phyloP scores from a whole-genome alignment of 2,888 invertebrate genomes.

The Netelia virgata region DNA sequence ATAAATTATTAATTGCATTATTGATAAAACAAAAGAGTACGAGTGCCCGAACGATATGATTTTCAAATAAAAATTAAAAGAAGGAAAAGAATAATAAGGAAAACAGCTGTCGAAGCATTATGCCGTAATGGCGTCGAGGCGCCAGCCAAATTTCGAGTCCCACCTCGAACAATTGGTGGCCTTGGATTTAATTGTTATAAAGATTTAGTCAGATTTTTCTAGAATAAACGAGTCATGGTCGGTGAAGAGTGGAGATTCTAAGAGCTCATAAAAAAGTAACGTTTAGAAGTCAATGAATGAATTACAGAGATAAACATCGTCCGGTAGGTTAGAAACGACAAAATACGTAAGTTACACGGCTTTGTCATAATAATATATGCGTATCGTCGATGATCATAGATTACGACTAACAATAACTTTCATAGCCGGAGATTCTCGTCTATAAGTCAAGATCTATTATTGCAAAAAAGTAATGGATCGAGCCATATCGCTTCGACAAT shows the following conservation, averaged over 20 bases:
- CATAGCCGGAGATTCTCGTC: conserved; percentile 16
- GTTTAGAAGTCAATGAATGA: neutral
- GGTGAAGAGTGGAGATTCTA: conserved; percentile 25
- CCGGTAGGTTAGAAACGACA: neutral
- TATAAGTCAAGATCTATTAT: conserved; percentile 14
- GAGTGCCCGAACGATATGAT: too few relatives aligned
- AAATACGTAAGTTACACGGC: neutral
- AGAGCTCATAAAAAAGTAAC: conserved; percentile 31
- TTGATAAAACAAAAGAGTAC: too few relatives aligned
- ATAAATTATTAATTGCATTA: too few relatives aligned
- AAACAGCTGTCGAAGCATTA: neutral
- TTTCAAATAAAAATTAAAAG: neutral
- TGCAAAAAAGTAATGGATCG: conserved; percentile 52
- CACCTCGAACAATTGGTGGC: conserved; percentile 14
- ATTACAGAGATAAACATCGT: conserved; percentile 4
- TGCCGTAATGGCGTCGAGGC: too few relatives aligned
- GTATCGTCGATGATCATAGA: neutral
- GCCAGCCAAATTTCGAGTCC: neutral
- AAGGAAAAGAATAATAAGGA: neutral
- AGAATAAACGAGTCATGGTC: conserved; percentile 33
- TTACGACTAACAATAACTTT: conserved; percentile 33
- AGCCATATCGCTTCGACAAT: conserved; percentile 29
- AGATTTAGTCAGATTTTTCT: conserved; percentile 33
- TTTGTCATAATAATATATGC: neutral
- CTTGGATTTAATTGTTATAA: conserved; percentile 31